Conservation (phyloP, 2,888 invertebrate species). For the Eristalinus aeneus region DNA sequence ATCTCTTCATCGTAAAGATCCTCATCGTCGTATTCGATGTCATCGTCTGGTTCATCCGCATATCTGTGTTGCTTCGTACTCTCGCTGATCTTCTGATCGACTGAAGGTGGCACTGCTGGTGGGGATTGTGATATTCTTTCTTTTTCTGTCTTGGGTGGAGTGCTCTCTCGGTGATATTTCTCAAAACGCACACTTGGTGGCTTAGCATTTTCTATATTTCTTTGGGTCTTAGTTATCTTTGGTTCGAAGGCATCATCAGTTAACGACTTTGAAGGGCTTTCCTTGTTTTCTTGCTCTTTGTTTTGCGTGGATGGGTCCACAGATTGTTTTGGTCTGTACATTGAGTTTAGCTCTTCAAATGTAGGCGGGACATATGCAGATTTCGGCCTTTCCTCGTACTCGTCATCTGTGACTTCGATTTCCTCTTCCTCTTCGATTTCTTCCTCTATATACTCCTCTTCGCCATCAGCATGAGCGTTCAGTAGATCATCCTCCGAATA, state of each 20-base stretch:
- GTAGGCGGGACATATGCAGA: conserved; percentile 76
- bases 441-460: conserved; percentile 77
- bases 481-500: conserved; percentile 75
- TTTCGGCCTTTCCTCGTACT: conserved; percentile 71
- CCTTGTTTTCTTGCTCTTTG: conserved; percentile 74
- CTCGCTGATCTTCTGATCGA: conserved; percentile 25
- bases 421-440: conserved; percentile 79
- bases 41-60: conserved; percentile 74
- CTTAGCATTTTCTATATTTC: conserved; percentile 2
- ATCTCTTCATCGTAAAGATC: conserved; percentile 79
- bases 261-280: conserved; percentile 13
- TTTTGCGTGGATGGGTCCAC: conserved; percentile 72
- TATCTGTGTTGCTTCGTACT: conserved; percentile 69
- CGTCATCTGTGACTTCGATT: conserved; percentile 69
- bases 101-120: conserved; percentile 35
- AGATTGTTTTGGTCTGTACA: conserved; percentile 74
- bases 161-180: conserved; percentile 36
- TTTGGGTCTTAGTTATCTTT: conserved; percentile 20
- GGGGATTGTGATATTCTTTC: conserved; percentile 17
- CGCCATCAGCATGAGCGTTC: conserved; percentile 75
- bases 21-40: conserved; percentile 75
- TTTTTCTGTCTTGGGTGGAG: conserved; percentile 12
- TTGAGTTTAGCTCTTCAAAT: conserved; percentile 77
- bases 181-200: conserved; percentile 38
- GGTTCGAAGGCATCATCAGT: conserved; percentile 14